Percentiles rank a stretch among this genome's conserved stretches.
phyloP scores from a whole-genome alignment of 1,140 invertebrate genomes.

The Andrena cerasifolii region DNA sequence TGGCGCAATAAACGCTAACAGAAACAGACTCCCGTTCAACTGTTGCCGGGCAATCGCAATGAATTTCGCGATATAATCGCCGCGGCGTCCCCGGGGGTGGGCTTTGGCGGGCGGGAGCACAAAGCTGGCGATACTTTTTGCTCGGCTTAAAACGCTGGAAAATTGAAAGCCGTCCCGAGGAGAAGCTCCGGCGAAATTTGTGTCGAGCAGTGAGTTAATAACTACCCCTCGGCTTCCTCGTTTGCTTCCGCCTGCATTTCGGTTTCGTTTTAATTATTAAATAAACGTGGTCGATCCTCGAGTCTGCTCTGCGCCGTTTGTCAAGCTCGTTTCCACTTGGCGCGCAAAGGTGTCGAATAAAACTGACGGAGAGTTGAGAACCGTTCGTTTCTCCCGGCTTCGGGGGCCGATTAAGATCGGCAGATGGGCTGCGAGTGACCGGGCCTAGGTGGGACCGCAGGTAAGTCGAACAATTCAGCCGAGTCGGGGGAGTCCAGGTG shows the following conservation, averaged over 20 bases:
- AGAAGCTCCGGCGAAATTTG: neutral
- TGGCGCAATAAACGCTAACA: constrained; percentile 24
- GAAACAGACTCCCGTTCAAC: constrained; percentile 14
- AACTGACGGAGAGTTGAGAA: neutral
- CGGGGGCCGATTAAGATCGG: neutral
- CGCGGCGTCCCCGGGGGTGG: neutral
- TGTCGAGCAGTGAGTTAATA: no score
- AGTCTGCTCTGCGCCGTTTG: no score
- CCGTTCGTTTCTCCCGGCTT: neutral
- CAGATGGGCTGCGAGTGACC: constrained; percentile 16
- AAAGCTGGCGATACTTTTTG: neutral
- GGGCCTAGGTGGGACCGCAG: neutral
- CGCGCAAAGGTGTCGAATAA: no score
- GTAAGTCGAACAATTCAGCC: constrained; percentile 5
- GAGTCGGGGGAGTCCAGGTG: constrained; percentile 21
- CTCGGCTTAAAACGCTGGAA: neutral
- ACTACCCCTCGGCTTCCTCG: neutral
- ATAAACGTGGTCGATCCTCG: no score
- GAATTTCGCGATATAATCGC: constrained; percentile 27
- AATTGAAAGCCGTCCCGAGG: constrained; percentile 13
- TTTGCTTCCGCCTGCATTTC: no score
- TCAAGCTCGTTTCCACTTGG: no score
- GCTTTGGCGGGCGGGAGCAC: neutral
- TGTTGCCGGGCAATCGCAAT: constrained; percentile 18
- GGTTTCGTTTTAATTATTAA: no score